These are phyloP conservation scores for Hypanus sabinus DNA, from an alignment of 2,113 vertebrate genomes.

Conservation along the genomic window DNA sequence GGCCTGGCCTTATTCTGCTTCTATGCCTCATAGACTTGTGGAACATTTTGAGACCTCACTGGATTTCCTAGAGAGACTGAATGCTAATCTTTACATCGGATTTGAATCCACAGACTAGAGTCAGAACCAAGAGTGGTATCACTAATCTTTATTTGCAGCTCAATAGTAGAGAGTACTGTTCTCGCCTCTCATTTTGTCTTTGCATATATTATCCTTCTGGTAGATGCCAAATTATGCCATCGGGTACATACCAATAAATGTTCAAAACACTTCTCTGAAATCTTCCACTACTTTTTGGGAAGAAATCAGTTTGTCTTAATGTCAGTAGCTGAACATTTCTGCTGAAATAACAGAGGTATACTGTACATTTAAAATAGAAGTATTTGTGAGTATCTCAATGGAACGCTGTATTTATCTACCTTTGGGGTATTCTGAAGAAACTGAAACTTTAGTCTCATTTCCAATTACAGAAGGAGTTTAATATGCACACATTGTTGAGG, in stretches of 20 bases:
- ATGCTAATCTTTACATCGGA: not conserved
- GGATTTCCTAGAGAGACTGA: not conserved
- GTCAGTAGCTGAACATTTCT: not conserved
- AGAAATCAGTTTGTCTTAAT: not conserved
- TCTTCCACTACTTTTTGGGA: not conserved
- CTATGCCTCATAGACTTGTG: too few relatives aligned
- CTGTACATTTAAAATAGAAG: not conserved
- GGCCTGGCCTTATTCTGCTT: too few relatives aligned
- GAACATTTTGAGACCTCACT: not conserved
- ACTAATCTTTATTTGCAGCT: not conserved
- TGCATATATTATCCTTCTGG: not conserved
- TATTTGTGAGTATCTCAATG: not conserved
- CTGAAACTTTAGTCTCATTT: not conserved
- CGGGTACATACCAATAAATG: not conserved
- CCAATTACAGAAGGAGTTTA: not conserved
- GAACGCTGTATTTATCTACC: not conserved
- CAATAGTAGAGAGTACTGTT: not conserved
- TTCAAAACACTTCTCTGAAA: not conserved
- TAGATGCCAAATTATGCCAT: not conserved
- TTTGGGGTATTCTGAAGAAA: not conserved
- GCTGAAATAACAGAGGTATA: not conserved
- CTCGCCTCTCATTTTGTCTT: not conserved
- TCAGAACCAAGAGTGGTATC: not conserved
- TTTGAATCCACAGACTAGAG: not conserved
- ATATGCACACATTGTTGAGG: not conserved